Percentiles rank a stretch among this genome's conserved stretches.
phyloP scores from a whole-genome alignment of 2,797 vertebrate genomes.

The Emydoidea blandingii region DNA sequence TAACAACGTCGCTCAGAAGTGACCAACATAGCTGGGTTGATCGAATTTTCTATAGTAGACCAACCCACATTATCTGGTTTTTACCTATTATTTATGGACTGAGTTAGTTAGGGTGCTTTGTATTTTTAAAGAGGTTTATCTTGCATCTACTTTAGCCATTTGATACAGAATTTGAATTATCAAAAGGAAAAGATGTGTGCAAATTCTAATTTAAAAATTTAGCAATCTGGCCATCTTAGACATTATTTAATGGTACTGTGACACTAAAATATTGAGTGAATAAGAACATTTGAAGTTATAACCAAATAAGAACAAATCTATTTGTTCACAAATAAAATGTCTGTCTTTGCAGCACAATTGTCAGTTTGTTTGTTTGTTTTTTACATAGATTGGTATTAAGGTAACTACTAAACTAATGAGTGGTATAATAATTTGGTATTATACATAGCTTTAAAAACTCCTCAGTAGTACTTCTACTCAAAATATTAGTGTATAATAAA shows the following conservation, averaged over 20 bases:
- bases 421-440: not conserved
- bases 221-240: not conserved
- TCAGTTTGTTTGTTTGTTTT: not conserved
- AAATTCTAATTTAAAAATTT: constrained; percentile 28
- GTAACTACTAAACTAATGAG: not conserved
- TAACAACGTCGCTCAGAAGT: not conserved
- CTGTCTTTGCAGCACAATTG: not conserved
- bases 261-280: not conserved
- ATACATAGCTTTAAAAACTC: not conserved
- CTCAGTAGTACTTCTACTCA: not conserved
- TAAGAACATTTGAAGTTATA: not conserved
- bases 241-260: not conserved
- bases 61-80: constrained; percentile 52
- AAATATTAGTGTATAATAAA: not conserved
- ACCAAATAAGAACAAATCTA: not conserved
- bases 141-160: constrained; percentile 31
- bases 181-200: constrained; percentile 3
- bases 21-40: not conserved
- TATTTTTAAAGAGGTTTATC: constrained; percentile 49
- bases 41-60: not conserved
- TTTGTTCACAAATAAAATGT: not conserved
- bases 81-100: constrained; percentile 55
- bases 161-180: constrained; percentile 21
- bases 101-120: constrained; percentile 44
- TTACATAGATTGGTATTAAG: not conserved